Base-by-base conservation (phyloP, 2,888 invertebrate species). In the Leptopterna dolabrata region DNA sequence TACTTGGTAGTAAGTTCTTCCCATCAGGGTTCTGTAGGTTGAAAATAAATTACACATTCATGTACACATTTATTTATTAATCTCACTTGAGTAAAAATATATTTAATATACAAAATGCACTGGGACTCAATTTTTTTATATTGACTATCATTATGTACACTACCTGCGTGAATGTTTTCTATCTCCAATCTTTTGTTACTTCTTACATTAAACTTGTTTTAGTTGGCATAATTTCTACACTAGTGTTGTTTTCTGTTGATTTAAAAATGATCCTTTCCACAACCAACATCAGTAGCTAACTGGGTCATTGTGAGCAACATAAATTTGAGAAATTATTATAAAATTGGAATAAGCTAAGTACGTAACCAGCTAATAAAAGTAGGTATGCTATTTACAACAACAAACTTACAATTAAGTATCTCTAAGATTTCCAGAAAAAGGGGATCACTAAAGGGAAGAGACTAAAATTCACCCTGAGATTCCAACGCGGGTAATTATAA, bases 31-130 rank as follows among this genome's bases (percentile, higher is more conserved):
- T 51, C 51, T 6, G 1, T 16, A 24, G 24, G 24, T 11, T 63
- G 24, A 24, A 3, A 27, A 63, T 0, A 63, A 63, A 19, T 11
- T 4, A 36, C 36, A 36, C 2, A 36, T 7, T 63, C 73, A 36
- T 41, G 73, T 73, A 73, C 73, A 73, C 36, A 14, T 73, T 73
- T 30, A 73, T 73, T 36, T 16, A n/a, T 73, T 73, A 73, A 73
- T 73, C 73, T 73, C 73, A 41, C 73, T 73, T 73, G 73, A 73
- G 30, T 73, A 73, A 73, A 73, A 73, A 73, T 36, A 73, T 9
- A 24, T n/a, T n/a, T n/a, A n/a, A n/a, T 73, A 73, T 73, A 73
- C n/a, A 73, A 73, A 73, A 73, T 73, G 29, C 73, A 73, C 13
- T 73, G 41, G 36, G 73, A 63, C 63, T 73, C 41, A 14, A 19